phyloP scores from a whole-genome alignment of 2,113 vertebrate species.

The Mixornis gularis region DNA sequence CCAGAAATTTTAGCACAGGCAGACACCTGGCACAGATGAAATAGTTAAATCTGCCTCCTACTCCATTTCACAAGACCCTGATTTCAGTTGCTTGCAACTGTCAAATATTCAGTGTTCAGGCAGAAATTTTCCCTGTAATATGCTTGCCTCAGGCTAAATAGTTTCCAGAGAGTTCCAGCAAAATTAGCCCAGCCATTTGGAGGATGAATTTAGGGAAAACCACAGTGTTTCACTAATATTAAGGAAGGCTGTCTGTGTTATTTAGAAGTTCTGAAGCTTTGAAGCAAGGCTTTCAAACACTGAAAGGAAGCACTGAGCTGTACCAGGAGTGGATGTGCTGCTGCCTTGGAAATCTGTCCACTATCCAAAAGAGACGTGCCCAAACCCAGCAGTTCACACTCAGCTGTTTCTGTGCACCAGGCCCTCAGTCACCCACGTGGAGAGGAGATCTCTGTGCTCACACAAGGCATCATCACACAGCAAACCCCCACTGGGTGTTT shows the following conservation, averaged over 20 bases:
- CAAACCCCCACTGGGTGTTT: background rate
- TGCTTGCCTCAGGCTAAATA: background rate
- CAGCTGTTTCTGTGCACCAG: background rate
- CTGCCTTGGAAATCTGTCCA: background rate
- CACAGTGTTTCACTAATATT: background rate
- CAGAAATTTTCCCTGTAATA: background rate
- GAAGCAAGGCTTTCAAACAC: background rate
- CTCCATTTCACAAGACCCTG: background rate
- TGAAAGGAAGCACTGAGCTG: background rate
- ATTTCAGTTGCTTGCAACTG: conserved; percentile 1
- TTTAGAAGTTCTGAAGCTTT: background rate
- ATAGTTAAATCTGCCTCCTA: background rate
- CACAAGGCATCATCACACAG: background rate
- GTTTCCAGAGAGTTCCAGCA: background rate
- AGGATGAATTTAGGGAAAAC: background rate
- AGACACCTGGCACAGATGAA: background rate
- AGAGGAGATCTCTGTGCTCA: accelerated
- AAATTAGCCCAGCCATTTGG: background rate
- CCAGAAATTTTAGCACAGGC: background rate
- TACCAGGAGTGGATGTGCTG: background rate
- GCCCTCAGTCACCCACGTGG: accelerated
- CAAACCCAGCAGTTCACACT: background rate
- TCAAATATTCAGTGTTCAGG: background rate
- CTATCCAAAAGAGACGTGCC: accelerated
- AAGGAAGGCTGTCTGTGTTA: background rate